Conservation (phyloP, 92 coral and sea anemone species). For the Phenganax subtilis region DNA sequence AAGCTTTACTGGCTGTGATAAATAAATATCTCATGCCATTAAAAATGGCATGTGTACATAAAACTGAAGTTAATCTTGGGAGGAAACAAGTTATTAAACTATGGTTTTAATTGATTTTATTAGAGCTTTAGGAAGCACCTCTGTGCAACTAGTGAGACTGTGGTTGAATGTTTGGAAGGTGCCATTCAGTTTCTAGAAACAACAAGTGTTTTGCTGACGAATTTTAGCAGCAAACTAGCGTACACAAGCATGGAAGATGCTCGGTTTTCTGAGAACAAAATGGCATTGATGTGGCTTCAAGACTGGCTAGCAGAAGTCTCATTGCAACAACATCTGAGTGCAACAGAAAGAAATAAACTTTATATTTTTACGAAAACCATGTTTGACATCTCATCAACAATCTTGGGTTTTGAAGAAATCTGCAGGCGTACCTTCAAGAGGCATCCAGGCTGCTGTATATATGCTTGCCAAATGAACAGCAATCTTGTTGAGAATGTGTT, state of each 20-base stretch:
- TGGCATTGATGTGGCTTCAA: background rate
- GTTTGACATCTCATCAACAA: constrained; percentile 45
- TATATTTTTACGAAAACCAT: constrained; percentile 40
- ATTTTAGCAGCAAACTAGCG: background rate
- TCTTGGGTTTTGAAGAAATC: constrained; percentile 43
- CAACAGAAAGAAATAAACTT: constrained; percentile 22
- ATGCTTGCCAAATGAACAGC: constrained; percentile 38
- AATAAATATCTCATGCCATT: too few species aligned
- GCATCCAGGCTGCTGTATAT: constrained; percentile 42
- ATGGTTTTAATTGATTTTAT: background rate
- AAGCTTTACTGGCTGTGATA: too few species aligned
- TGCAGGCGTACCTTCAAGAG: constrained; percentile 24
- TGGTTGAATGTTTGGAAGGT: background rate
- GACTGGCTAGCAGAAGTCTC: background rate
- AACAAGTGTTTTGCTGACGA: background rate
- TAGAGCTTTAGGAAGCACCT: background rate
- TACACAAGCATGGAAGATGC: constrained; percentile 5
- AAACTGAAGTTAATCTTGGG: too few species aligned
- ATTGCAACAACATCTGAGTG: constrained; percentile 12
- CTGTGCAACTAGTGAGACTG: background rate
- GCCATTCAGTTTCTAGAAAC: constrained; percentile 18
- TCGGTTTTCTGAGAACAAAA: background rate
- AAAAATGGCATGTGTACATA: too few species aligned
- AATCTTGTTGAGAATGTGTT: constrained; percentile 50
- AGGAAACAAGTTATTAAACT: too few species aligned